Base-by-base conservation (phyloP, 2,113 vertebrate genomes). In the Gila orcuttii region DNA sequence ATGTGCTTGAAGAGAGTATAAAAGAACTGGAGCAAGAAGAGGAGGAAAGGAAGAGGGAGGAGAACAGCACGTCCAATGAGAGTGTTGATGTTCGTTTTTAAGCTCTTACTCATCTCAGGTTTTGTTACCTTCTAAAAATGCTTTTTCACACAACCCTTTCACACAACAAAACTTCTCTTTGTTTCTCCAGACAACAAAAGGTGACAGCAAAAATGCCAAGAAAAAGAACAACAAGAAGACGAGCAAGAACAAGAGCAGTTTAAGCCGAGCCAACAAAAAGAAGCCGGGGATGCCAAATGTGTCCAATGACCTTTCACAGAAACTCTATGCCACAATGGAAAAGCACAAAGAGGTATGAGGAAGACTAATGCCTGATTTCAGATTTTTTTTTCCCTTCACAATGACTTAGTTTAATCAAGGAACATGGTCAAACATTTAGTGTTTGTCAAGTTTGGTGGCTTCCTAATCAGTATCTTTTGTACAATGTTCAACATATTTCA, bases 171-270 rank as follows among this genome's bases (percentile, higher is more conserved):
- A 47, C 33, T 75, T 78, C 4, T 47, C 9, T 28, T 66, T 85
- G 31, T 85, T 71, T 60, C 55, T 88, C 6, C 87, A 99, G 98
- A 97, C 97, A 84, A 96, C 96, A 86, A 99, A 99, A 87, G 96
- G 97, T 88, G 98, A 99, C 90, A 99, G 98, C 92, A 99, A 99
- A 94, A 99, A 97, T 86, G 98, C 97, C 90, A 99, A 99, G 93
- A 99, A 99, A 94, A 99, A 99, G 93, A 99, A 99, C 90, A 99
- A 98, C 86, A 99, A 99, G 93, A 99, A 99, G 94, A 99, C 98
- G 0, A 99, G 97, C 90, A 99, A 99, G 93, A 99, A 99, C 92
- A 99, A 99, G 93, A 99, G 97, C 94, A 99, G 97, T 87, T 91
- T 99, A 91, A 98, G 98, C 90, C 94, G 98, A 91, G 96, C 96